These are phyloP conservation scores for Ianthella basta DNA, from an alignment of 37 sponge, comb jelly and placozoan genomes.

Conservation along the genomic window DNA sequence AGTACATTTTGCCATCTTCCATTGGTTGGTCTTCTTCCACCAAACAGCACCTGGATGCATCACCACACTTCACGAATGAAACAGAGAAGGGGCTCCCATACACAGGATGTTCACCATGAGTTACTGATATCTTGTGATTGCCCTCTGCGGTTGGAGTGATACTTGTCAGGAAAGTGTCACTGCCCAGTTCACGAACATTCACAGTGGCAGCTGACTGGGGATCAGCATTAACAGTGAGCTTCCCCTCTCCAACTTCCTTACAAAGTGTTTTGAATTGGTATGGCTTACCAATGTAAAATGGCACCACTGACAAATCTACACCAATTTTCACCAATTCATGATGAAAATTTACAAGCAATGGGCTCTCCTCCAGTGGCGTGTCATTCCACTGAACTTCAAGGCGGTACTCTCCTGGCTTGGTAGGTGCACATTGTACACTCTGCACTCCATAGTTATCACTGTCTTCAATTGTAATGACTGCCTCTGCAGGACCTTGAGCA, in stretches of 20 bases:
- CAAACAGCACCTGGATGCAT: conserved; percentile 70
- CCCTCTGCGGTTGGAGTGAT: conserved; percentile 57
- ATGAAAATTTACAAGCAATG: conserved; percentile 55
- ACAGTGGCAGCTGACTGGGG: conserved; percentile 39
- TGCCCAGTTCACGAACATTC: conserved; percentile 3
- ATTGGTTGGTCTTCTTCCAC: conserved; percentile 28
- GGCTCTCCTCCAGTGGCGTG: conserved; percentile 56
- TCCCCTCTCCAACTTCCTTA: conserved; percentile 59
- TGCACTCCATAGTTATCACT: too few relatives aligned
- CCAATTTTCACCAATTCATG: conserved; percentile 51
- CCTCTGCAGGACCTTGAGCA: conserved; percentile 69
- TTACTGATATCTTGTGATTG: conserved; percentile 52
- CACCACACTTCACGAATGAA: conserved; percentile 46
- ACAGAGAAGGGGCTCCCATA: conserved; percentile 79
- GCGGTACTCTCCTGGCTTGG: conserved; percentile 59
- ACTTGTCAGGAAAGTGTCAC: conserved; percentile 48
- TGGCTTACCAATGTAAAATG: conserved; percentile 56
- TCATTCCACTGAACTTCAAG: conserved; percentile 72
- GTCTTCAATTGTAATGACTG: conserved; percentile 37
- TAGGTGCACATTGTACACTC: too few relatives aligned
- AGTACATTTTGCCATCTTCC: conserved; percentile 27
- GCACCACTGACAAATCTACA: conserved; percentile 49
- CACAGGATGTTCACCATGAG: conserved; percentile 65
- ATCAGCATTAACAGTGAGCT: conserved; percentile 32
- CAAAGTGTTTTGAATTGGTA: conserved; percentile 71